A percentile compares a stretch with the other conserved stretches of the same genome.
phyloP scores from a whole-genome alignment of 2,113 vertebrate genomes.

The Balaenoptera acutorostrata region DNA sequence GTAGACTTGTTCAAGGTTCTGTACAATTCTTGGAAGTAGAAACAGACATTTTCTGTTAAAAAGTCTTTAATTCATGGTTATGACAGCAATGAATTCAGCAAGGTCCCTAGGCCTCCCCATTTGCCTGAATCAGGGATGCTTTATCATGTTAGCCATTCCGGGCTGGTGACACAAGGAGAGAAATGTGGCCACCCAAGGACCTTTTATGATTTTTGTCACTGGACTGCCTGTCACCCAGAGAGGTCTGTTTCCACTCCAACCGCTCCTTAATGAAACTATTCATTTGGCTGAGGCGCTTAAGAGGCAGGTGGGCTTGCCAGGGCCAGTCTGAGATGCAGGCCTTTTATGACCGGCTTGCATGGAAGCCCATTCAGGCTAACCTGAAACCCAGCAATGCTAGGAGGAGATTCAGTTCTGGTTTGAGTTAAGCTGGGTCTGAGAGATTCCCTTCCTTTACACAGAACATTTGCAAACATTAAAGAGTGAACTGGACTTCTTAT shows the following conservation, averaged over 20 bases:
- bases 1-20: neutral
- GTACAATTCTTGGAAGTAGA: neutral
- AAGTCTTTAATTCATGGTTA: neutral
- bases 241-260: neutral
- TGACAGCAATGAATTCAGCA: neutral
- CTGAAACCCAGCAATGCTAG: neutral
- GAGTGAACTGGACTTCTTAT: conserved; percentile 56
- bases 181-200: neutral
- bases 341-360: neutral
- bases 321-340: neutral
- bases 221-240: neutral
- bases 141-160: neutral
- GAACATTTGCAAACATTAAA: conserved; percentile 31
- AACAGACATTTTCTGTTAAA: neutral
- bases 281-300: neutral
- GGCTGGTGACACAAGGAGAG: neutral
- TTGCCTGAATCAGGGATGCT: neutral
- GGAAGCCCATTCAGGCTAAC: neutral
- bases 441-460: neutral
- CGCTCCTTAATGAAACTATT: neutral
- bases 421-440: neutral
- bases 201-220: neutral
- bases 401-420: neutral
- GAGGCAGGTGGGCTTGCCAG: neutral
- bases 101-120: neutral